Base-by-base conservation (phyloP, 2,113 vertebrate genomes). In the Phyllopteryx taeniolatus region DNA sequence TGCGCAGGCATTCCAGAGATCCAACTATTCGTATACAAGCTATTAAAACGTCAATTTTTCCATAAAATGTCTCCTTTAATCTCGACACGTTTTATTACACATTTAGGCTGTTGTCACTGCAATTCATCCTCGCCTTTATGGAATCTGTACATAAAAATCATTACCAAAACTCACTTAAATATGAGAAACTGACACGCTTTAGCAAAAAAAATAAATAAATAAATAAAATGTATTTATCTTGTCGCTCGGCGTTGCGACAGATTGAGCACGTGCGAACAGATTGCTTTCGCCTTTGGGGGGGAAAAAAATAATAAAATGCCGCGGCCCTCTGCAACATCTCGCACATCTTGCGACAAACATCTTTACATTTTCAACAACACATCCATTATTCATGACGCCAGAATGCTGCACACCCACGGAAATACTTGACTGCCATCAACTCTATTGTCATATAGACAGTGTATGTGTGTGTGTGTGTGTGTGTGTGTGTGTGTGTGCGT, bases 351-450 rank as follows among this genome's bases (percentile, higher is more conserved):
- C 87, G 93, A 93, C 33, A 91, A 90, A 92, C 84, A 94, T 93
- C 94, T 93, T 94, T 94, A 93, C 90, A 93, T 93, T 93, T 93
- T 94, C 93, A 91, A 94, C 94, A 95, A 93, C 88, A 88, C 79
- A 94, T 94, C 92, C 94, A 95, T 96, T 95, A 95, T 94, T 94
- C 91, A 95, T 94, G 70, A 47, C 89, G 87, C 91, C 91, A 61
- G 59, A 10, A 31, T 61, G 59, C 53, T 31, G 15, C 11, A 59
- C 59, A 87, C 92, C 92, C 93, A 94, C 91, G 13, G 79, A 88
- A 87, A 92, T 93, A 93, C 93, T 92, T 93, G 86, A 67, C 60
- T 74, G 82, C 88, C 57, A 77, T 88, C 86, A 87, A 84, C 84
- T 72, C 31, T 61, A 67, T 75, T 77, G 74, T 68, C 59, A 12